These are phyloP conservation scores for Tethya wilhelma DNA, from an alignment of 37 sponge, comb jelly and placozoan genomes.

Conservation along the genomic window DNA sequence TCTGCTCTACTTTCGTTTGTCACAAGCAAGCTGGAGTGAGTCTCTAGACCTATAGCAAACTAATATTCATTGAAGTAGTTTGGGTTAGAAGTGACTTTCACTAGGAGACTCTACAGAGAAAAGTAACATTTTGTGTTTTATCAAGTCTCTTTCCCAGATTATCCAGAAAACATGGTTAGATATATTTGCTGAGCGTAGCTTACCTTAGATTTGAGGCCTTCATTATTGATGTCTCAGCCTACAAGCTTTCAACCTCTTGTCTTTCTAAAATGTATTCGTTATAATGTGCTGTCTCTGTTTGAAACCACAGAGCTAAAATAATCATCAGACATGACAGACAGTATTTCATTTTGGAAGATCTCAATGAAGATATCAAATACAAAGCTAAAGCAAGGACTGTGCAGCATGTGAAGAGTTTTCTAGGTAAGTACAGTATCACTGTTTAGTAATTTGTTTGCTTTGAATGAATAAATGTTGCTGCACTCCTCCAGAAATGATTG, in stretches of 20 bases:
- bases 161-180: too few species aligned
- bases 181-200: too few species aligned
- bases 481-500: constrained; percentile 35
- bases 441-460: not conserved
- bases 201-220: too few species aligned
- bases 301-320: constrained; percentile 12
- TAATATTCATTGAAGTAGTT: not conserved
- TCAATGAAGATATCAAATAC: constrained; percentile 12
- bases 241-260: not conserved
- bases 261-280: too few species aligned
- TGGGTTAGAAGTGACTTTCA: too few species aligned
- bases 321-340: constrained; percentile 10
- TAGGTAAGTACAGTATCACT: constrained; percentile 27
- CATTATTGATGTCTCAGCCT: too few species aligned
- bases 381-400: constrained; percentile 3
- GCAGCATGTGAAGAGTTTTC: constrained; percentile 19
- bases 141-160: too few species aligned
- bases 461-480: not conserved
- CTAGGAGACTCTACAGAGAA: too few species aligned
- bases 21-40: not conserved
- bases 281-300: not conserved
- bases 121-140: too few species aligned
- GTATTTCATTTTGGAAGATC: constrained; percentile 19
- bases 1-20: constrained; percentile 6
- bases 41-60: too few species aligned